Evolutionary conservation across 2,888 invertebrate genomes (phyloP).

Genomic region (Heliconius charithonia): DNA sequence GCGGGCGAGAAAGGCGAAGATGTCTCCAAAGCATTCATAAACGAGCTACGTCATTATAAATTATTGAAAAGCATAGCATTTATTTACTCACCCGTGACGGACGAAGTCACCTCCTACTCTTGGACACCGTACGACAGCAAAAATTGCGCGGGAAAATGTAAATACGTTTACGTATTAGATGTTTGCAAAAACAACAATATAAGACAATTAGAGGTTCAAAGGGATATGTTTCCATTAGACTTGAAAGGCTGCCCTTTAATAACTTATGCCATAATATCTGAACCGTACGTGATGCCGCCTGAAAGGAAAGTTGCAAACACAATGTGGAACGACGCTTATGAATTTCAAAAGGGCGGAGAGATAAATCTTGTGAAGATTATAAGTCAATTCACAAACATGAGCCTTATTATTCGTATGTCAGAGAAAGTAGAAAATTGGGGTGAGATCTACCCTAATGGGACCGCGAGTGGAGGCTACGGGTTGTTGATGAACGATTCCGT

Average conservation of each 20-base stretch:
- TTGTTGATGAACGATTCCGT: slow-evolving; percentile 65
- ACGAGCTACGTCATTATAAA: slow-evolving; percentile 69
- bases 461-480: slow-evolving; percentile 69
- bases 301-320: slow-evolving; percentile 57
- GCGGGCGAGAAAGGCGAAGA: slow-evolving; percentile 60
- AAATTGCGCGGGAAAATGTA: slow-evolving; percentile 74
- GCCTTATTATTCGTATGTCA: slow-evolving; percentile 69
- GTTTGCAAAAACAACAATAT: slow-evolving; percentile 65
- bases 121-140: slow-evolving; percentile 75
- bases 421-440: slow-evolving; percentile 74
- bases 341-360: slow-evolving; percentile 73
- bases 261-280: slow-evolving; percentile 73
- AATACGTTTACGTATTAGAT: slow-evolving; percentile 72
- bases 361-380: slow-evolving; percentile 78
- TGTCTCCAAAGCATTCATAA: slow-evolving; percentile 70
- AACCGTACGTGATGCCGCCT: slow-evolving; percentile 79
- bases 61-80: slow-evolving; percentile 74
- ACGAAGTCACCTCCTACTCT: slow-evolving; percentile 71
- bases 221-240: slow-evolving; percentile 71
- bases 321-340: slow-evolving; percentile 65
- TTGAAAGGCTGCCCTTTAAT: slow-evolving; percentile 75
- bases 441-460: slow-evolving; percentile 63
- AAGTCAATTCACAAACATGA: slow-evolving; percentile 76
- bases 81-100: slow-evolving; percentile 62
- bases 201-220: slow-evolving; percentile 59